Conservation (phyloP, 2,113 vertebrate species). For the Coptodon rendalli region DNA sequence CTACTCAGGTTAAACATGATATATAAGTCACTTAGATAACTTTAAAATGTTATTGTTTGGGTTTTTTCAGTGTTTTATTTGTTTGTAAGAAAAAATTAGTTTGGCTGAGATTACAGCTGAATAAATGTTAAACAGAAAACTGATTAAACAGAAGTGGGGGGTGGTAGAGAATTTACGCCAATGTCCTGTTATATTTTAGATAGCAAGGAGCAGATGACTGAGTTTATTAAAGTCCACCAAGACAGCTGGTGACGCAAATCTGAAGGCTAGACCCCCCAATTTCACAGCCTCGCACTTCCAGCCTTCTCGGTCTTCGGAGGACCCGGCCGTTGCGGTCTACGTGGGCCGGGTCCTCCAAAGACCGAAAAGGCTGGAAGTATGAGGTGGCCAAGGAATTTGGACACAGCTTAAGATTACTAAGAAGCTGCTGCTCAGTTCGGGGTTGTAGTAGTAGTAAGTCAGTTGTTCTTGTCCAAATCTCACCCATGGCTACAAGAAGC, state of each 20-base stretch:
- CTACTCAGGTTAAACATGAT: neutral
- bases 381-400: neutral
- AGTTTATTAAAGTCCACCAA: neutral
- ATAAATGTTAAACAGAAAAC: neutral
- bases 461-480: neutral
- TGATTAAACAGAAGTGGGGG: neutral
- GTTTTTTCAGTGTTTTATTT: neutral
- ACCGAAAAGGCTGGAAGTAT: neutral
- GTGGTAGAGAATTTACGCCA: neutral
- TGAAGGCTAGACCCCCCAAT: neutral
- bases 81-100: neutral
- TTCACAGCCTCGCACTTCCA: neutral
- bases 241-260: neutral
- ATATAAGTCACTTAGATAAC: neutral
- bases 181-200: neutral
- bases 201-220: neutral
- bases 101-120: neutral
- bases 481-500: neutral
- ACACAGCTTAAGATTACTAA: neutral
- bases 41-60: neutral
- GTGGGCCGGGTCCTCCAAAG: neutral
- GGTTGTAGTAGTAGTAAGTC: neutral
- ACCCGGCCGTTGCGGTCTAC: rapidly evolving
- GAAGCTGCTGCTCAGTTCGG: neutral
- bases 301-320: neutral